Evolutionary conservation across 2,888 invertebrate genomes (phyloP).

Genomic region (Creontiades dilutus): DNA sequence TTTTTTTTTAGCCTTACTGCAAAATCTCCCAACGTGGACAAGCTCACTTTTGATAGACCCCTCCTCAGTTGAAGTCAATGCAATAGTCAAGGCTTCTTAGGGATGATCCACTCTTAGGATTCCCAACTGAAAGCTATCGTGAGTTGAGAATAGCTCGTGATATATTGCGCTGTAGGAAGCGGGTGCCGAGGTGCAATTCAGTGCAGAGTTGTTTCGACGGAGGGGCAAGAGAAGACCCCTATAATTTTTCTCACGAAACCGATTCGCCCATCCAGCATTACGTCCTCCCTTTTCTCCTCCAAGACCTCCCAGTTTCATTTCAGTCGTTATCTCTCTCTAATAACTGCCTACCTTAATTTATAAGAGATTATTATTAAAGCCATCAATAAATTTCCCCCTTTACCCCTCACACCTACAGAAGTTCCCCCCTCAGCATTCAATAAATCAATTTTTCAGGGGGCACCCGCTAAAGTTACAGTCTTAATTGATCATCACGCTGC

Average conservation of each 20-base stretch:
- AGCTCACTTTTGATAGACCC: no score
- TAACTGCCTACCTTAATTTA: slow-evolving; percentile 51
- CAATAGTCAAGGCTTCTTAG: no score
- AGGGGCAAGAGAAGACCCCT: background rate
- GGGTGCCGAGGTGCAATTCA: slow-evolving; percentile 13
- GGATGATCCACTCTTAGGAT: no score
- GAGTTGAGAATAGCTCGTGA: background rate
- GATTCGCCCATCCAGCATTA: slow-evolving; percentile 40
- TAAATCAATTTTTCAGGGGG: slow-evolving; percentile 14
- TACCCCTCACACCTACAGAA: background rate
- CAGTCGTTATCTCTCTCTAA: slow-evolving; percentile 43
- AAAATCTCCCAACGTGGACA: no score
- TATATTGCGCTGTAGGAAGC: background rate
- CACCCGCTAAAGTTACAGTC: background rate
- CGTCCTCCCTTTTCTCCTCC: slow-evolving; percentile 24
- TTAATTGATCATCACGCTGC: background rate
- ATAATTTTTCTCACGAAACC: slow-evolving; percentile 38
- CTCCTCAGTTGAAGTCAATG: no score
- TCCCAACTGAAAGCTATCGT: no score
- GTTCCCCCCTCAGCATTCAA: background rate
- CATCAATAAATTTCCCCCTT: slow-evolving; percentile 37
- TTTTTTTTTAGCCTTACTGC: no score
- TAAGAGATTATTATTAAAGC: slow-evolving; percentile 57
- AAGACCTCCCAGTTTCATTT: slow-evolving; percentile 35
- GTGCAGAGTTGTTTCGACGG: slow-evolving; percentile 16